Base-by-base conservation (phyloP, 2,113 vertebrate species). In the Megaceryle maxima region DNA sequence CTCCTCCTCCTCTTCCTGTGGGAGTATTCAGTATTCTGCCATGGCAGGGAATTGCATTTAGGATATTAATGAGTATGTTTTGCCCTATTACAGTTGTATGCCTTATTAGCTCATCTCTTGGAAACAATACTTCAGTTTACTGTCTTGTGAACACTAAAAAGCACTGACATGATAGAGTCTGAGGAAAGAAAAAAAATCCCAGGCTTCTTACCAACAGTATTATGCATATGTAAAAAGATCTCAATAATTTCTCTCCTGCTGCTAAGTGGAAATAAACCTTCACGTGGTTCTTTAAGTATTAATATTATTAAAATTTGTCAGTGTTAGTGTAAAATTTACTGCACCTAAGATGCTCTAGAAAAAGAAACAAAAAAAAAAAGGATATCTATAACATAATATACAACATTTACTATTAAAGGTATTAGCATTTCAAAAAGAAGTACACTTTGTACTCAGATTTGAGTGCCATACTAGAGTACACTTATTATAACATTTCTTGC, bases 141-240 rank as follows among this genome's bases (percentile, higher is more conserved):
- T 97, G 92, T 96, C 91, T 88, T 87, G 69, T 95, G 96, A 95
- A 92, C 76, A 18, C 94, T 93, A 83, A 87, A 96, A 97, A 97
- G 95, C 55, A 78, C 69, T 84, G 59, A 64, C 66, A 48, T 82
- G 91, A 94, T 56, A 87, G 76, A 90, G 79, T 39, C 35, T 31
- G 70, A 87, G 91, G 93, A 85, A 85, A 80, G 55, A 76, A 50
- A 85, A 80, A 83, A 67, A 75, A 75, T 87, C 68, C 69, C 76
- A 90, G 69, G 83, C 73, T 90, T 86, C 92, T 83, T 37, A 74
- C 60, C 62, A 87, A 35, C 14, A 66, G 6, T 33, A 15, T 80
- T 67, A 55, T 88, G 79, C 16, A 69, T 78, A 85, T 2, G 0
- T 88, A 51, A 88, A 86, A 91, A 72, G 51, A 50, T 51, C 31